Evolutionary conservation across 30 jellyfish, hydroid and myxozoan species (phyloP), one percentile per base, ranked within the genome.

Genomic region (Rhopilema esculentum): DNA sequence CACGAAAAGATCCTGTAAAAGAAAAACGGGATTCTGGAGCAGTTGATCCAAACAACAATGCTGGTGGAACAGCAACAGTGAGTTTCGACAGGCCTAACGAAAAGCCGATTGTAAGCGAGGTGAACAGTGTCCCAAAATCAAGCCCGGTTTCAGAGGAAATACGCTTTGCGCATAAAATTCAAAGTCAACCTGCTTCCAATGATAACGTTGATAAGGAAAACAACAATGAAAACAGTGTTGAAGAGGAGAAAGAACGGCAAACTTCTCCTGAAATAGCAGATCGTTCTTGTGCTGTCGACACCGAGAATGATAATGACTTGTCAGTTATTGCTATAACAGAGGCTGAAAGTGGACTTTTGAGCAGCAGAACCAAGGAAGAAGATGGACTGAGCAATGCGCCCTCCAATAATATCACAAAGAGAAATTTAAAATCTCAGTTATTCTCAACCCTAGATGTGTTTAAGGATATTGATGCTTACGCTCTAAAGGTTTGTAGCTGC

Each of bases 391-490:
- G n/a, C n/a, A n/a, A n/a, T n/a, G n/a, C n/a, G n/a, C n/a, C n/a
- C n/a, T n/a, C n/a, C n/a, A n/a, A n/a, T n/a, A n/a, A n/a, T n/a
- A n/a, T n/a, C n/a, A n/a, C 33, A 40, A 40, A 40, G 71, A 31
- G 26, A 21, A 32, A 1, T 29, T 31, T 31, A 23, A 73, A 73
- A 33, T 31, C n/a, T 33, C 33, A 32, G 20, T 40, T 73, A 66
- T 73, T 73, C 48, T 73, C 84, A 22, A 24, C 79, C 24, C 16
- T 18, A 27, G 88, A 78, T 27, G 88, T 51, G 16, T 78, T 78
- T 40, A 78, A 66, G 65, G 88, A 78, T 78, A 78, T 78, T 23
- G 88, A 78, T 78, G 22, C 50, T 21, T 65, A 78, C 29, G 88
- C 88, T 18, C 2, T 52, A 24, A 48, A 71, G 82, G 86, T 75